These are phyloP conservation scores for Laterallus jamaicensis DNA, from an alignment of 2,113 vertebrate genomes.

Conservation along the genomic window DNA sequence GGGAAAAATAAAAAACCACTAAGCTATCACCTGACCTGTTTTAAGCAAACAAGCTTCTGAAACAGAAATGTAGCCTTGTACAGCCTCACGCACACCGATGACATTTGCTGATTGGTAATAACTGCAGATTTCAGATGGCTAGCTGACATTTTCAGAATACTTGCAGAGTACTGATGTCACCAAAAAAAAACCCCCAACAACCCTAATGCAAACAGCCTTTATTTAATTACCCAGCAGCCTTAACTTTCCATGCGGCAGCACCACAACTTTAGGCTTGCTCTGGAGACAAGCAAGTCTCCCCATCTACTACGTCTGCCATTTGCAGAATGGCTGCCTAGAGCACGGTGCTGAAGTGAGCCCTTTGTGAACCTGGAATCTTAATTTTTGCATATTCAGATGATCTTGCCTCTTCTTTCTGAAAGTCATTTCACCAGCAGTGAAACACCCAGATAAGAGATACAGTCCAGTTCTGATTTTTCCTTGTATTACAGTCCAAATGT, in stretches of 20 bases:
- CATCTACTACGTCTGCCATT: neutral
- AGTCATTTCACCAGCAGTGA: neutral
- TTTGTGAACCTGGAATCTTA: neutral
- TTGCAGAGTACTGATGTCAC: neutral
- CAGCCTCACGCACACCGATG: neutral
- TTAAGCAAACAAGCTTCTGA: neutral
- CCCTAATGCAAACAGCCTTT: neutral
- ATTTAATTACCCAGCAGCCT: neutral
- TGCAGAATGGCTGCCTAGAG: neutral
- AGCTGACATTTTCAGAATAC: conserved; percentile 2
- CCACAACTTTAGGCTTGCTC: neutral
- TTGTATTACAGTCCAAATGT: neutral
- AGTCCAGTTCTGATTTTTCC: neutral
- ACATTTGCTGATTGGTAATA: neutral
- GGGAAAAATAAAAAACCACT: neutral
- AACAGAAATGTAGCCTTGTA: neutral
- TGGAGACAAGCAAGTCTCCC: neutral
- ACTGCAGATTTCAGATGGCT: neutral
- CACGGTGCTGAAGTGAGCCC: neutral
- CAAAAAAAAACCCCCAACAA: neutral
- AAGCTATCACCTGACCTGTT: neutral
- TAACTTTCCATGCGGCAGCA: neutral
- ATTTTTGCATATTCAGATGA: neutral
- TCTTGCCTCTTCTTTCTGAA: neutral
- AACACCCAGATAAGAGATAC: neutral